Percentiles rank a stretch among this genome's conserved stretches.
Conservation (phyloP, 2,888 invertebrate genomes). For the Rutpela maculata region DNA sequence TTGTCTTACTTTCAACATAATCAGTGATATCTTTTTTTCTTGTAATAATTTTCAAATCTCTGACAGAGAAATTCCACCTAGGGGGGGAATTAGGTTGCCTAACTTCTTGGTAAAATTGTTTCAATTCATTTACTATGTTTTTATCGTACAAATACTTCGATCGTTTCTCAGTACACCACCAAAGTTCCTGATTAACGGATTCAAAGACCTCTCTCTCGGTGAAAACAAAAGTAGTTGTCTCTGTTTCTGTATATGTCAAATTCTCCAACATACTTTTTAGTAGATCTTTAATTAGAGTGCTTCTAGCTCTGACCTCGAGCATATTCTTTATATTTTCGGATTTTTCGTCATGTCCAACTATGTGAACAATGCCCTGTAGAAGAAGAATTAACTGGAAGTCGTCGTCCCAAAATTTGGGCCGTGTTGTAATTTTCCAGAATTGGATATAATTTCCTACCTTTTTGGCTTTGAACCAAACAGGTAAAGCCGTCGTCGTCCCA, state of each 20-base stretch:
- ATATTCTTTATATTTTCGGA: slow-evolving; percentile 46
- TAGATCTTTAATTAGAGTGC: slow-evolving; percentile 56
- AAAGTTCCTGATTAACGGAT: slow-evolving; percentile 58
- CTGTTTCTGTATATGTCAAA: slow-evolving; percentile 42
- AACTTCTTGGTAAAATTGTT: slow-evolving; percentile 60
- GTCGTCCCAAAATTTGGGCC: slow-evolving; percentile 54
- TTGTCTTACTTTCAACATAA: slow-evolving; percentile 50
- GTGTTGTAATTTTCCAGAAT: slow-evolving; percentile 57
- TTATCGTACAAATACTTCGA: slow-evolving; percentile 63
- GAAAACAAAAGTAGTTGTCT: slow-evolving; percentile 37
- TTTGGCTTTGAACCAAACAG: slow-evolving; percentile 74
- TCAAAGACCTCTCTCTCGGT: slow-evolving; percentile 63
- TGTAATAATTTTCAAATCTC: slow-evolving; percentile 55
- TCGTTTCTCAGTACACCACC: slow-evolving; percentile 44
- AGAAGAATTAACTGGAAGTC: slow-evolving; percentile 48
- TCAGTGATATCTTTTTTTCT: slow-evolving; percentile 57
- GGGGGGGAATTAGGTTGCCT: slow-evolving; percentile 51
- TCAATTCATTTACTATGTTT: slow-evolving; percentile 59
- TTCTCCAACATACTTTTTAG: slow-evolving; percentile 51
- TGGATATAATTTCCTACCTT: slow-evolving; percentile 54
- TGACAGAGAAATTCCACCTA: slow-evolving; percentile 62
- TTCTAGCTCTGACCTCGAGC: slow-evolving; percentile 54
- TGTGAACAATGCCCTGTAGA: slow-evolving; percentile 53
- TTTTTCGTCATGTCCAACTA: slow-evolving; percentile 42
- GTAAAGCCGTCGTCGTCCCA: slow-evolving; percentile 73